These are phyloP conservation scores for Drosophila parvula DNA, from an alignment of 1,140 invertebrate genomes.

Conservation along the genomic window DNA sequence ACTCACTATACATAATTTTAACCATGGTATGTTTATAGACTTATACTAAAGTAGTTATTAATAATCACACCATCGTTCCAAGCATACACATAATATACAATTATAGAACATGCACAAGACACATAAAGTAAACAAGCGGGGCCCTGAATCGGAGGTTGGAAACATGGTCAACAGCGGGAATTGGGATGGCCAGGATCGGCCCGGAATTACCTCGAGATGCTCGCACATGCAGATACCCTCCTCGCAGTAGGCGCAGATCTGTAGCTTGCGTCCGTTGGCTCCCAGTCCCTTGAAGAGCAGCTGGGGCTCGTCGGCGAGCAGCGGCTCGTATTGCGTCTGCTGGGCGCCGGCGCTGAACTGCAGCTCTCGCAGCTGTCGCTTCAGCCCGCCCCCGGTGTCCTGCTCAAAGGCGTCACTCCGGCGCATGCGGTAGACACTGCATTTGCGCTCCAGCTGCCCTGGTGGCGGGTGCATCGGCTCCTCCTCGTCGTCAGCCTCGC, in stretches of 20 bases:
- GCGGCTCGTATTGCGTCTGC: conserved; percentile 76
- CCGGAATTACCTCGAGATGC: conserved; percentile 81
- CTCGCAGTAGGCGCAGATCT: conserved; percentile 82
- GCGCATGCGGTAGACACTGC: conserved; percentile 83
- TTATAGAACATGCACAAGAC: conserved; percentile 20
- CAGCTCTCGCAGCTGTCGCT: conserved; percentile 75
- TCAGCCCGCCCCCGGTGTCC: conserved; percentile 40
- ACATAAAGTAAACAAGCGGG: not conserved
- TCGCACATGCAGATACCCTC: conserved; percentile 83
- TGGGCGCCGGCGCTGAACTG: conserved; percentile 66
- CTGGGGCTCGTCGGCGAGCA: conserved; percentile 77
- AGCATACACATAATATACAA: conserved; percentile 11
- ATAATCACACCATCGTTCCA: not conserved
- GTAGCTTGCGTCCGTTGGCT: conserved; percentile 68
- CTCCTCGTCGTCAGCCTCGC: conserved; percentile 63
- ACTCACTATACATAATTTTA: not conserved
- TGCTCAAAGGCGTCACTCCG: conserved; percentile 74
- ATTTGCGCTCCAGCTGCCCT: conserved; percentile 80
- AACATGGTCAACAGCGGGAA: not conserved
- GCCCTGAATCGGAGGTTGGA: not conserved
- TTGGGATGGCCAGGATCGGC: not conserved
- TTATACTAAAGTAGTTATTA: not conserved
- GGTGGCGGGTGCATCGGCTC: conserved; percentile 66
- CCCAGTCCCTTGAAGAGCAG: conserved; percentile 75
- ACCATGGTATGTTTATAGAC: not conserved